Percentiles rank a stretch among this genome's conserved stretches.
These are phyloP conservation scores for Diarsia dahlii DNA, from an alignment of 2,888 invertebrate species.

Conservation along the genomic window DNA sequence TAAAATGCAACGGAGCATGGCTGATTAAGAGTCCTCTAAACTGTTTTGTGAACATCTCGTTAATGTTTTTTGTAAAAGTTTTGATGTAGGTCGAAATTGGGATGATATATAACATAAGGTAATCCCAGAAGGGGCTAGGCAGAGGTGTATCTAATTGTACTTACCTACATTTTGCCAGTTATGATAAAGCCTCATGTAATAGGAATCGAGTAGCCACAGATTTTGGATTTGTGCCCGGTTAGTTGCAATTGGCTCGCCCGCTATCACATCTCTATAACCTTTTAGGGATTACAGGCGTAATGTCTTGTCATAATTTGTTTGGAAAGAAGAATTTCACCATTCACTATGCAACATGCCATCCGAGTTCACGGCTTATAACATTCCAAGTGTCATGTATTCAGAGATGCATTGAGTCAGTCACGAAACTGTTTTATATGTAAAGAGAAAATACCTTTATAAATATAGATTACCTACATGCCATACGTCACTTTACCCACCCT, in stretches of 20 bases:
- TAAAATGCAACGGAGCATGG: constrained; percentile 50
- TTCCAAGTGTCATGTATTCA: constrained; percentile 30
- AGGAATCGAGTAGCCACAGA: too few relatives aligned
- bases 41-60: constrained; percentile 25
- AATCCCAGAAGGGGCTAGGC: not conserved
- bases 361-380: not conserved
- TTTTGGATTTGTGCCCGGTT: too few relatives aligned
- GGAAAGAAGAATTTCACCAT: not conserved
- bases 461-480: constrained; percentile 38
- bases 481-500: constrained; percentile 15
- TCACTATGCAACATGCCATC: not conserved
- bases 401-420: constrained; percentile 33
- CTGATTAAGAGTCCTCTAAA: constrained; percentile 32
- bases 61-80: not conserved
- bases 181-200: not conserved
- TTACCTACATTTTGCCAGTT: not conserved
- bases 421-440: constrained; percentile 49
- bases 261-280: too few relatives aligned
- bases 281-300: too few relatives aligned
- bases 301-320: not conserved
- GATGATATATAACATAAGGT: not conserved
- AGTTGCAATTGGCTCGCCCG: too few relatives aligned
- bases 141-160: not conserved
- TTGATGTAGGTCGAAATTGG: not conserved
- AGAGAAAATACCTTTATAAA: constrained; percentile 36